Evolutionary conservation across 2,113 vertebrate genomes (phyloP), one percentile per base, ranked within the genome.

Genomic region (Alligator mississippiensis): DNA sequence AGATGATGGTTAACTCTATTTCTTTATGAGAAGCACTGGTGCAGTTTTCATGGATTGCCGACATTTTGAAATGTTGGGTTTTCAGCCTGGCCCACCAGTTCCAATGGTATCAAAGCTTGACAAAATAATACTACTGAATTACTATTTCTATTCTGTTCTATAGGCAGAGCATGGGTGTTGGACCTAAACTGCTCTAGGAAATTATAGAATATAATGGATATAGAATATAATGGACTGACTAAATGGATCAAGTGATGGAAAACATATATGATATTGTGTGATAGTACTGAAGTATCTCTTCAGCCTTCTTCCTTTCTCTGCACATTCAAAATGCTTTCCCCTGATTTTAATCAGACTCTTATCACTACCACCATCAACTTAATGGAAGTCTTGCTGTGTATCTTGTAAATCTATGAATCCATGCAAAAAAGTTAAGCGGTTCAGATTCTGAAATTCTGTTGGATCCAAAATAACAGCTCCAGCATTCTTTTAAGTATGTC

Each of bases 381-480:
- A 38, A 22, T 2, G 47, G 62, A 54, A 89, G 22, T 47, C 78
- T 80, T 78, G 9, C 83, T 55, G 62, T 0, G 7, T 63, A 54
- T 80, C 68, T 60, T 86, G 34, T 62, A 70, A 21, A 21, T 64
- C 27, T 30, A 59, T 2, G 6, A 30, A 15, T 34, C 38, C 38
- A 38, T 82, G 63, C 5, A 75, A 77, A 77, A 17, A 75, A 19
- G 22, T 9, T 55, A 5, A 27, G 54, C 0, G 79, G n/a, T 79
- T 63, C 34, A 76, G 25, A 27, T 87, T 85, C 22, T 54, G 6
- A 0, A 0, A 16, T 90, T 74, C 76, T 80, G 13, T 14, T 16
- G 5, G 3, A 24, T 11, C 34, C 85, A 47, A 82, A 92, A 81
- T n/a, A 90, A 77, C 85, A 91, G 90, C 80, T 57, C 59, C 81